A percentile compares a stretch with the other conserved stretches of the same genome.
Evolutionary conservation across 2,797 vertebrate species (phyloP).

Genomic region (Cossypha polioptera): DNA sequence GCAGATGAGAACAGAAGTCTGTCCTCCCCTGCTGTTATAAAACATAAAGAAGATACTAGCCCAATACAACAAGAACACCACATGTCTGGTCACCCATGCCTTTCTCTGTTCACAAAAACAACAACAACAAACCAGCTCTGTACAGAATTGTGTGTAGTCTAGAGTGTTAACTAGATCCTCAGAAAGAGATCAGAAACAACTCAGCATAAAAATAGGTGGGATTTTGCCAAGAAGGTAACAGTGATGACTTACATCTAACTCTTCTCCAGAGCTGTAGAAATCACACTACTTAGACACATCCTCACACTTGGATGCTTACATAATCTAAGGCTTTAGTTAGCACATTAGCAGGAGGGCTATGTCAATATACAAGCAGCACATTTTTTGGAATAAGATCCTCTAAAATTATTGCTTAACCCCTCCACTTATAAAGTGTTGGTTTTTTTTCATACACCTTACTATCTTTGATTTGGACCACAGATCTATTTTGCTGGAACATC

Average conservation of each 20-base stretch:
- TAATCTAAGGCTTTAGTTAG: not conserved
- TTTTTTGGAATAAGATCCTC: not conserved
- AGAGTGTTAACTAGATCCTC: not conserved
- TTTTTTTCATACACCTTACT: not conserved
- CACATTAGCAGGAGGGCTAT: not conserved
- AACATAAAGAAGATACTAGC: not conserved
- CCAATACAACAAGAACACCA: not conserved
- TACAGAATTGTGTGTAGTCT: not conserved
- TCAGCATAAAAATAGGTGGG: not conserved
- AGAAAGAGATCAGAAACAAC: not conserved
- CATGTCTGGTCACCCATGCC: not conserved
- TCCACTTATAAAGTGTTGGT: not conserved
- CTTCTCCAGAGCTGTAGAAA: not conserved
- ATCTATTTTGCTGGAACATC: not conserved
- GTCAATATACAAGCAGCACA: not conserved
- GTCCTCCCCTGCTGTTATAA: not conserved
- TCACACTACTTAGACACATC: not conserved
- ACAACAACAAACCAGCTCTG: not conserved
- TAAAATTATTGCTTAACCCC: slow-evolving; percentile 12
- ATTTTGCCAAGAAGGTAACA: not conserved
- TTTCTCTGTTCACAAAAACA: not conserved
- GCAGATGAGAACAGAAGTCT: not conserved
- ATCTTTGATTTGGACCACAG: not conserved
- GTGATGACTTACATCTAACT: not conserved
- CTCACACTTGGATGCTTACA: not conserved